A percentile compares a stretch with the other conserved stretches of the same genome.
These are phyloP conservation scores for Melanotaenia nigrans DNA, from an alignment of 2,797 vertebrate genomes.

Conservation along the genomic window DNA sequence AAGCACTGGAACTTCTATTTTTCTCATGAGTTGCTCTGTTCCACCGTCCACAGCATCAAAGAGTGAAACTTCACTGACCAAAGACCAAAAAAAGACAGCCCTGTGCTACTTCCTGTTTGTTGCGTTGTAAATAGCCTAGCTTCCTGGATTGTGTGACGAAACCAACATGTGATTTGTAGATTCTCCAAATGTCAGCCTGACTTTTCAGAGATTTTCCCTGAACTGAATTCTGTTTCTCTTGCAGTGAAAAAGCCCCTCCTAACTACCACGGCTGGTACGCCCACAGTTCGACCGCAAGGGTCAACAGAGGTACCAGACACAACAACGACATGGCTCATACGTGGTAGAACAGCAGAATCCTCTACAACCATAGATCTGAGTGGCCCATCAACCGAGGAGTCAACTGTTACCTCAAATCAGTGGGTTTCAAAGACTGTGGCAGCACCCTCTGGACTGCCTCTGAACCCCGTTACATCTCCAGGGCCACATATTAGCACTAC, in stretches of 20 bases:
- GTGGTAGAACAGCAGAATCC: constrained; percentile 14
- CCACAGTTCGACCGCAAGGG: constrained; percentile 3
- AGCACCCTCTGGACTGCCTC: constrained; percentile 24
- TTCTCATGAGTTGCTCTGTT: constrained; percentile 29
- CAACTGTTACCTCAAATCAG: neutral
- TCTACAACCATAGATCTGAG: constrained; percentile 6
- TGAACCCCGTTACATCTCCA: constrained; percentile 30
- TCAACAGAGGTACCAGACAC: constrained; percentile 1
- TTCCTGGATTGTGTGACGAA: constrained; percentile 18
- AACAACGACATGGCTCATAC: constrained; percentile 19
- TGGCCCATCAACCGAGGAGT: constrained; percentile 7
- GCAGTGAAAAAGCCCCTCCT: constrained; percentile 21
- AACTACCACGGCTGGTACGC: neutral
- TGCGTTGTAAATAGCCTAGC: constrained; percentile 5
- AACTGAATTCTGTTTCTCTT: constrained; percentile 17
- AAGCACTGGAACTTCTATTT: constrained; percentile 55
- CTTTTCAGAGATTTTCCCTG: constrained; percentile 2
- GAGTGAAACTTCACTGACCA: constrained; percentile 22
- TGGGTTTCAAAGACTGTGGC: constrained; percentile 6
- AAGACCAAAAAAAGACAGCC: neutral
- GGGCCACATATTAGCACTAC: constrained; percentile 30
- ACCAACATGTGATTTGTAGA: neutral
- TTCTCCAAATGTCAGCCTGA: neutral
- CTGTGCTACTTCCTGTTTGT: constrained; percentile 49
- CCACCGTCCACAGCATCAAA: constrained; percentile 12